These are phyloP conservation scores for Aphodius sticticus DNA, from an alignment of 2,888 invertebrate species.

Conservation along the genomic window DNA sequence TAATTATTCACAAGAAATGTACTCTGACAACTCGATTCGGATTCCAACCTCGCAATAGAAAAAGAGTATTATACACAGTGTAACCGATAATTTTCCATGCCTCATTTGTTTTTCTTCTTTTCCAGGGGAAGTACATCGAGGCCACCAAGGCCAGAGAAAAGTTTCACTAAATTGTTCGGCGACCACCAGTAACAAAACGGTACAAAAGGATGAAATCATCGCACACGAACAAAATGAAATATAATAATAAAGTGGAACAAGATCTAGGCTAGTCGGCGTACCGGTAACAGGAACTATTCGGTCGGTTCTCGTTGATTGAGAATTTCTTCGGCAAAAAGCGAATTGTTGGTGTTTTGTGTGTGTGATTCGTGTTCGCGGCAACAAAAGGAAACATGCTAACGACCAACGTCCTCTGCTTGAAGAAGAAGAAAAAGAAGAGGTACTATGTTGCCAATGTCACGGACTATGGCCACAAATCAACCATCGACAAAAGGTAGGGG, in stretches of 20 bases:
- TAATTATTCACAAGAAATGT: not conserved
- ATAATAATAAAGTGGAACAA: not conserved
- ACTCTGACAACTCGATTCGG: not conserved
- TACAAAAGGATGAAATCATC: not conserved
- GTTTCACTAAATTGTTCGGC: not conserved
- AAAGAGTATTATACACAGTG: not conserved
- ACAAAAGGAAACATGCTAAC: slow-evolving; percentile 50
- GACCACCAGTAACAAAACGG: not conserved
- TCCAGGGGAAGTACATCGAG: not conserved
- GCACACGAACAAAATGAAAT: not conserved
- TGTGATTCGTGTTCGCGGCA: not conserved
- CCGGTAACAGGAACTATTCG: not conserved
- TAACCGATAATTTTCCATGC: not conserved
- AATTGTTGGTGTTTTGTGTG: slow-evolving; percentile 8
- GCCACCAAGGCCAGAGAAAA: not conserved
- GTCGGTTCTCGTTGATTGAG: not conserved
- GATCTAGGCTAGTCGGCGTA: not conserved
- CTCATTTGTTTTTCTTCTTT: not conserved
- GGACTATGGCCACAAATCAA: slow-evolving; percentile 45
- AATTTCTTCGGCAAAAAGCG: not conserved
- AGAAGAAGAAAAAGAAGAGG: slow-evolving; percentile 55
- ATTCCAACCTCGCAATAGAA: not conserved
- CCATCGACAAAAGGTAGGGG: slow-evolving; percentile 51
- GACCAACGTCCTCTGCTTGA: slow-evolving; percentile 56
- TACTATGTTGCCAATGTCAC: slow-evolving; percentile 53